A percentile compares a stretch with the other conserved stretches of the same genome.
Evolutionary conservation across 2,888 invertebrate species (phyloP).

Genomic region (Agrenia bidenticulata): DNA sequence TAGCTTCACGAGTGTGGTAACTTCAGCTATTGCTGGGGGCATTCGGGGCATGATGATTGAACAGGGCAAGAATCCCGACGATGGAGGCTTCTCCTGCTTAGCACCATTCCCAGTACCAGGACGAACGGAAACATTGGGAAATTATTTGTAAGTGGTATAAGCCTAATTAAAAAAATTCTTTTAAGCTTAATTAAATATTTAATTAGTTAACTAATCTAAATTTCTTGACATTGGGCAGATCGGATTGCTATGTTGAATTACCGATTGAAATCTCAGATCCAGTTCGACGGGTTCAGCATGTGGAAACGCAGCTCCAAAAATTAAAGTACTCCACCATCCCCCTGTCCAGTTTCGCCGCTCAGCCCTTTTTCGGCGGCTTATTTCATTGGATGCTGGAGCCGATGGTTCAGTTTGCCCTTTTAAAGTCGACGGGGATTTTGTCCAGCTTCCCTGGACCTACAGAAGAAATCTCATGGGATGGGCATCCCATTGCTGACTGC

Average conservation of each 20-base stretch:
- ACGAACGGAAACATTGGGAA: conserved; percentile 13
- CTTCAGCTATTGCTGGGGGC: conserved; percentile 8
- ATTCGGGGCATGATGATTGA: conserved; percentile 3
- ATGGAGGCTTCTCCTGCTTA: neutral
- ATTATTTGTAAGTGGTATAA: conserved; percentile 8
- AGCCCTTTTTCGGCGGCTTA: conserved; percentile 11
- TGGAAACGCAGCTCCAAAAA: neutral
- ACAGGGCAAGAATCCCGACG: neutral
- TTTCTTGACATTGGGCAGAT: neutral
- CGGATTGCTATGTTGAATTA: conserved; percentile 8
- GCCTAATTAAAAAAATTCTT: too few species aligned
- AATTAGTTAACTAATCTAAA: too few species aligned
- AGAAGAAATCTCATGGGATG: neutral
- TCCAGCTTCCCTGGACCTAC: conserved; percentile 13
- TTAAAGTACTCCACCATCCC: conserved; percentile 8
- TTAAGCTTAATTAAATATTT: too few species aligned
- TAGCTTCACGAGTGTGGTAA: conserved; percentile 11
- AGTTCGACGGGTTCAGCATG: neutral
- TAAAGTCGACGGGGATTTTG: conserved; percentile 7
- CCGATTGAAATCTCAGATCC: neutral
- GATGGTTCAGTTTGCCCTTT: conserved; percentile 2
- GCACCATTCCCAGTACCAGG: conserved; percentile 10
- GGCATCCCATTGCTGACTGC: neutral
- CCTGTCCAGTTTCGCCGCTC: conserved; percentile 11
- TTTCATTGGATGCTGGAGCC: conserved; percentile 15